Evolutionary conservation across 2,888 invertebrate genomes (phyloP), one percentile per base, ranked within the genome.

Genomic region (Acronicta psi): DNA sequence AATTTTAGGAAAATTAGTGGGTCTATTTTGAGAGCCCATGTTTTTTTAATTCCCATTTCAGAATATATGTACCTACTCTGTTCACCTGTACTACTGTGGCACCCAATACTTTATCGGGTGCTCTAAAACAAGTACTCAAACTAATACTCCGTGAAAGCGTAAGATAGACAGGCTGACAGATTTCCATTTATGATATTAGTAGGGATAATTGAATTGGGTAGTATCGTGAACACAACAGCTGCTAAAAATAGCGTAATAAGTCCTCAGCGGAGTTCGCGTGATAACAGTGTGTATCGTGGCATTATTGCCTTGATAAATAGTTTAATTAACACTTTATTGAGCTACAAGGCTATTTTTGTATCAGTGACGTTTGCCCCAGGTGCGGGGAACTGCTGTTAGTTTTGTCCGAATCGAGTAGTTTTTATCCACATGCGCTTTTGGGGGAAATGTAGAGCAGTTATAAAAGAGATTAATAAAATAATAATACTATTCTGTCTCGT

Each of bases 281-380:
- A 46, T 69, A 70, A 60, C 68, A 54, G 37, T 45, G 42, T 49
- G 44, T 73, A 73, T 61, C 11, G 41, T 25, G 46, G 49, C 51
- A 56, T 64, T 60, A 77, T 73, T 69, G 65, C 60, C 53, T 67
- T 66, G 64, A 62, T 72, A 59, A 60, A 73, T 73, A 55, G 69
- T 78, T 74, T 81, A 80, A 84, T 86, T 82, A 84, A 69, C 82
- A 77, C 72, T 79, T 78, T 74, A 85, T 80, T 83, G 77, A 75
- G 77, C 63, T 62, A 63, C 84, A 87, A 86, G 87, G 86, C 59
- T 77, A 75, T 54, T 57, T 53, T 57, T 63, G 56, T 14, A 18
- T 14, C 20, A 47, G 31, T 13, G 23, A 11, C 18, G 51, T 62
- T 59, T 43, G 17, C 57, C 43, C 23, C 59, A 67, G 61, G 57